These are phyloP conservation scores for Tuta absoluta DNA, from an alignment of 2,888 invertebrate species.

Conservation along the genomic window DNA sequence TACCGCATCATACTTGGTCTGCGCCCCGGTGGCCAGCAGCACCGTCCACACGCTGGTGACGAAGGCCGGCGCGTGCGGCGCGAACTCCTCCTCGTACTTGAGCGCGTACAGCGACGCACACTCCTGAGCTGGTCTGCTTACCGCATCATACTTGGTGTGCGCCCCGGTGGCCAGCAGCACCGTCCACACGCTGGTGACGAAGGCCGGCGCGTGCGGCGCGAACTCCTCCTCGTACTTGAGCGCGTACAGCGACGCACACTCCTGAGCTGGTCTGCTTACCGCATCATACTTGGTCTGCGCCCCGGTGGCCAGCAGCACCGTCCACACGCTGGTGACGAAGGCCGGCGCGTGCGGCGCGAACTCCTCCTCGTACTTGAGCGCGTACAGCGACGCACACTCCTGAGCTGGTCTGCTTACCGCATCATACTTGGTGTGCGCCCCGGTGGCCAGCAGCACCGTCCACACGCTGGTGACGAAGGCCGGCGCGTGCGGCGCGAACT, in stretches of 20 bases:
- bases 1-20: conserved; percentile 48
- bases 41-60: conserved; percentile 97
- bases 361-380: conserved; percentile 99
- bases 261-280: neutral
- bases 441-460: conserved; percentile 93
- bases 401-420: conserved; percentile 78
- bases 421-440: conserved; percentile 94
- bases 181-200: conserved; percentile 97
- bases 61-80: conserved; percentile 92
- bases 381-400: neutral
- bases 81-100: conserved; percentile 99
- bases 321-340: conserved; percentile 98
- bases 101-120: conserved; percentile 92
- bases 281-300: conserved; percentile 68
- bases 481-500: conserved; percentile 94
- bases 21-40: conserved; percentile 90
- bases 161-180: conserved; percentile 92
- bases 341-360: conserved; percentile 93
- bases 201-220: conserved; percentile 91
- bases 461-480: conserved; percentile 97
- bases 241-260: conserved; percentile 88
- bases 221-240: conserved; percentile 99
- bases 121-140: conserved; percentile 52
- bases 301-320: conserved; percentile 91
- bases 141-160: conserved; percentile 56